Conservation (phyloP, 2,888 invertebrate genomes). For the Theodoxus fluviatilis region DNA sequence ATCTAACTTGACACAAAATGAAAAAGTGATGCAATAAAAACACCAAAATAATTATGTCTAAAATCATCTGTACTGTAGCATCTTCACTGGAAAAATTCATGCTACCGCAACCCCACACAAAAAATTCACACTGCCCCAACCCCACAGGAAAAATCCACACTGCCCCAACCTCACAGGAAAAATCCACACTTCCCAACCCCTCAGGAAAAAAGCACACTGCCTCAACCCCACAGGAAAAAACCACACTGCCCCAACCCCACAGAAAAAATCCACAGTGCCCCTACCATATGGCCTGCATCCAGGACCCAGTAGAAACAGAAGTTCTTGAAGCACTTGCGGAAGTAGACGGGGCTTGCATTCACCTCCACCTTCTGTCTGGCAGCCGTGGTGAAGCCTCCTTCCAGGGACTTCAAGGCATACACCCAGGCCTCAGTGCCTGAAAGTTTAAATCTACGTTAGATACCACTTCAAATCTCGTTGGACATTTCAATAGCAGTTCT, state of each 20-base stretch:
- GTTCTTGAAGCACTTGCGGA: conserved; percentile 74
- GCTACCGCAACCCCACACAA: too few relatives aligned
- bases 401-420: conserved; percentile 74
- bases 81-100: too few relatives aligned
- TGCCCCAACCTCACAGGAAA: not conserved
- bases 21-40: not conserved
- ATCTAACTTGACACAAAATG: too few relatives aligned
- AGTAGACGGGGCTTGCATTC: conserved; percentile 72
- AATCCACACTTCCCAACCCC: not conserved
- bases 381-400: conserved; percentile 70
- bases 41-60: too few relatives aligned
- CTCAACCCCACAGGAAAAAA: not conserved
- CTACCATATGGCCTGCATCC: conserved; percentile 81
- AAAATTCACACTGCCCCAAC: too few relatives aligned
- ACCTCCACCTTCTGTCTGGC: conserved; percentile 66
- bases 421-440: conserved; percentile 80
- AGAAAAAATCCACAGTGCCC: conserved; percentile 35
- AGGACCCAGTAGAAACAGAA: conserved; percentile 81
- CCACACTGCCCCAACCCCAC: not conserved
- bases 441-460: conserved; percentile 4
- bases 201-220: not conserved
- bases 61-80: too few relatives aligned
- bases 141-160: not conserved
- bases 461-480: not conserved
- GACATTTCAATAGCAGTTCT: not conserved